Base-by-base conservation (phyloP, 2,888 invertebrate species). In the Prenolepis imparis region DNA sequence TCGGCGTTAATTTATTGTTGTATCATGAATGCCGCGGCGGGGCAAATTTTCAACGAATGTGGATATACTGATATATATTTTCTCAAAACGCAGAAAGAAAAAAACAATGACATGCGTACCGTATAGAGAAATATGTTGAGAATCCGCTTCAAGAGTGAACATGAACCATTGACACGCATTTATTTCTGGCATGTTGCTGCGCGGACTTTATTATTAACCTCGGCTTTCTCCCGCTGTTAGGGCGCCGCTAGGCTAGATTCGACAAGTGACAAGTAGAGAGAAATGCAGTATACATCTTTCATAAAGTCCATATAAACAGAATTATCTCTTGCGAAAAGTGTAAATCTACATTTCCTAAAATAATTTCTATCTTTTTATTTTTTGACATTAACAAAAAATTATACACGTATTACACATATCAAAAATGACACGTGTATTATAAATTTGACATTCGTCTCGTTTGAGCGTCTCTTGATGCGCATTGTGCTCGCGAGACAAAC, bases 1-100 rank as follows among this genome's bases (percentile, higher is more conserved):
- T 80, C 84, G 84, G 67, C 88, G 88, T 90, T 90, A 90, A 89
- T 90, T 90, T 90, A 90, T 89, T 89, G 83, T 88, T 88, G 68
- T 84, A 85, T 63, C 63, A 44, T 83, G 87, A 86, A 87, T 88
- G 86, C 82, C 59, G 67, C 15, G 41, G 41, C 32, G 44, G 74
- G 15, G 84, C 39, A 73, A 75, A 86, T 84, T 86, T 82, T 73
- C 52, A 39, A 81, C 67, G 68, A 44, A 32, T 68, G 18, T 18
- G 52, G 8, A 86, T 84, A 63, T 64, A 75, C 57, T 66, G 70
- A 48, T 87, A 74, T 84, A 48, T 87, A 74, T 84, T 81, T 61
- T 59, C 57, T 74, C 59, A 18, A 28, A 61, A 75, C 63, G 59
- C 67, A 70, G 80, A 82, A 82, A 44, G 63, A 59, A 66, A 82